phyloP scores from a whole-genome alignment of 1,140 invertebrate genomes.

The Anagrus nilaparvatae region DNA sequence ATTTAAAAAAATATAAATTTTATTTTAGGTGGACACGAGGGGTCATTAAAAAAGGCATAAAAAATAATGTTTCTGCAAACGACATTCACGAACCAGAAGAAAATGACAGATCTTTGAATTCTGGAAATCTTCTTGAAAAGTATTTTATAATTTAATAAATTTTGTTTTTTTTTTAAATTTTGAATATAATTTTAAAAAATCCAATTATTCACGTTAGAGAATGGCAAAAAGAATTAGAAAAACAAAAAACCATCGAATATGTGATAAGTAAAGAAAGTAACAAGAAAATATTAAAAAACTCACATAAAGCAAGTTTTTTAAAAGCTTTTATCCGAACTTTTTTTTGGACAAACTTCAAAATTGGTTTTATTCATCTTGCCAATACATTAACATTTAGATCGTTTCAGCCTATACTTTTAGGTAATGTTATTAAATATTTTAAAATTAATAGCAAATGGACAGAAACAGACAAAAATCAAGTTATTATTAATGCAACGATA shows the following conservation, averaged over 20 bases:
- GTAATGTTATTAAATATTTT: conserved; percentile 46
- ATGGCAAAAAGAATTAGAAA: conserved; percentile 41
- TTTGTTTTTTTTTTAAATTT: too few species aligned
- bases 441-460: conserved; percentile 15
- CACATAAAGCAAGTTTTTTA: conserved; percentile 34
- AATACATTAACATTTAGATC: conserved; percentile 32
- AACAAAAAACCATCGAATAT: conserved; percentile 24
- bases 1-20: too few species aligned
- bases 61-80: too few species aligned
- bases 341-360: conserved; percentile 33
- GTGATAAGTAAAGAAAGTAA: conserved; percentile 37
- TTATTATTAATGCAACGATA: conserved; percentile 30
- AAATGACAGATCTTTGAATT: too few species aligned
- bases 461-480: conserved; percentile 24
- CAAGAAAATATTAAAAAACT: conserved; percentile 25
- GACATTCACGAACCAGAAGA: too few species aligned
- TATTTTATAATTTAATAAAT: too few species aligned
- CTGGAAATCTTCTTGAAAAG: too few species aligned
- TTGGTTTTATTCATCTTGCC: conserved; percentile 33
- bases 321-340: conserved; percentile 40
- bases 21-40: too few species aligned
- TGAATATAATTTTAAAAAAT: too few species aligned
- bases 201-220: conserved; percentile 35
- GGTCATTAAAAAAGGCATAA: too few species aligned
- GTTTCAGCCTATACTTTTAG: conserved; percentile 41